These are phyloP conservation scores for Aplidium turbinatum DNA, from an alignment of 23 tunicate species.

Conservation along the genomic window DNA sequence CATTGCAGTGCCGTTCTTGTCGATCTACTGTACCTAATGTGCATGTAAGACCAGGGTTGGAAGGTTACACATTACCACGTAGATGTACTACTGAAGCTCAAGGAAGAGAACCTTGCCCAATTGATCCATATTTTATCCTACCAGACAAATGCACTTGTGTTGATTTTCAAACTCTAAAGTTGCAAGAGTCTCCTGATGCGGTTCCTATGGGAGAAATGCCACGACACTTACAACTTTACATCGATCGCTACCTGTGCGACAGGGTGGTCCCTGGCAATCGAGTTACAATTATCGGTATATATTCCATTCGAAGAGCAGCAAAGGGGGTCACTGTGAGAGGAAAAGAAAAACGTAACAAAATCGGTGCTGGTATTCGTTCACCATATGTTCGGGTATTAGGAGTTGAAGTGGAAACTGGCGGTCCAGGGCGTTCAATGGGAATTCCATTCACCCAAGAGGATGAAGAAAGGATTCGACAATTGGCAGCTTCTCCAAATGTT, in stretches of 20 bases:
- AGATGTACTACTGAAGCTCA: conserved; percentile 85
- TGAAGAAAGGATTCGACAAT: conserved; percentile 81
- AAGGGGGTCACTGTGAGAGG: conserved; percentile 63
- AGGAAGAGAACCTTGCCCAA: conserved; percentile 94
- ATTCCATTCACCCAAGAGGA: conserved; percentile 69
- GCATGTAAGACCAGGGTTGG: conserved; percentile 83
- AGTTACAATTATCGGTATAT: conserved; percentile 88
- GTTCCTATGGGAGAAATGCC: conserved; percentile 99
- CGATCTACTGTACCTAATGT: conserved; percentile 65
- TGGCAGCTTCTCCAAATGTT: conserved; percentile 85
- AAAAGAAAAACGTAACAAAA: conserved; percentile 39
- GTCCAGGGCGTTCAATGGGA: conserved; percentile 82
- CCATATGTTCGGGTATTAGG: conserved; percentile 96
- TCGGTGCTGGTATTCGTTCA: conserved; percentile 69
- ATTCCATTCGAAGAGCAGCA: conserved; percentile 72
- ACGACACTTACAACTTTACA: conserved; percentile 87
- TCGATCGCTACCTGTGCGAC: conserved; percentile 93
- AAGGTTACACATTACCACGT: conserved; percentile 90
- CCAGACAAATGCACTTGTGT: conserved; percentile 96
- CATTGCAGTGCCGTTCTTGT: conserved; percentile 90
- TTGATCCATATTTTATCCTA: conserved; percentile 93
- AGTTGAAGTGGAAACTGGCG: conserved; percentile 91
- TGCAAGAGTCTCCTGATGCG: conserved; percentile 99
- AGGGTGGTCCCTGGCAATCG: conserved; percentile 97
- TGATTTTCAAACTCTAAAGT: conserved; percentile 96